A percentile compares a stretch with the other conserved stretches of the same genome.
Conservation (phyloP, 2,797 vertebrate species). For the Peromyscus melanophrys region DNA sequence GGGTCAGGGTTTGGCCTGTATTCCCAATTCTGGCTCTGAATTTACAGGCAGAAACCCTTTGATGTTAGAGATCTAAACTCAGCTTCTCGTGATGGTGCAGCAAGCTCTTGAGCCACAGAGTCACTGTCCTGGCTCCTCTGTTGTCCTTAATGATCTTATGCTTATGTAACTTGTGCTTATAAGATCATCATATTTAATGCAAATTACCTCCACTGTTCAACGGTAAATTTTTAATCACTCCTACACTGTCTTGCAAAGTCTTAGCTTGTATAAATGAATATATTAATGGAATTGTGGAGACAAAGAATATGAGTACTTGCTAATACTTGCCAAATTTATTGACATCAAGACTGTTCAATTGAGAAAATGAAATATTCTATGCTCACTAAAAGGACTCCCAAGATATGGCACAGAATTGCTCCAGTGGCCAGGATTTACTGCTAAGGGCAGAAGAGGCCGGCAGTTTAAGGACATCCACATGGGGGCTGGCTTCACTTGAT, state of each 20-base stretch:
- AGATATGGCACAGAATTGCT: not conserved
- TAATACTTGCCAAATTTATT: not conserved
- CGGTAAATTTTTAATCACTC: not conserved
- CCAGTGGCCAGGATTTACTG: not conserved
- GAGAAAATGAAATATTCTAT: not conserved
- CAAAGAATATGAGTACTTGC: not conserved
- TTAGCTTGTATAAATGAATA: not conserved
- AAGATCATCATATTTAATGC: not conserved
- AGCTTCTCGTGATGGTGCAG: not conserved
- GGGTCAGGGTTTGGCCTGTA: too few relatives aligned
- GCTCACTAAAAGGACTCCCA: not conserved
- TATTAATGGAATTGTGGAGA: not conserved
- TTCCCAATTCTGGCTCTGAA: not conserved
- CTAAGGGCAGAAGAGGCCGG: not conserved
- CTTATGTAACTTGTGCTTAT: not conserved
- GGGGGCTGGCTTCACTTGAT: not conserved
- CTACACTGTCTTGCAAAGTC: not conserved
- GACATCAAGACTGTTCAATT: not conserved
- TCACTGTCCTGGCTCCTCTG: not conserved
- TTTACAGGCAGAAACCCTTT: not conserved
- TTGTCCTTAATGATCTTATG: not conserved
- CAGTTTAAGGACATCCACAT: rapidly evolving
- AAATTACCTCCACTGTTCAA: not conserved
- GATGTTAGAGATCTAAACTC: not conserved
- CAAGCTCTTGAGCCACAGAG: not conserved